A percentile compares a stretch with the other conserved stretches of the same genome.
These are phyloP conservation scores for Carabus problematicus DNA, from an alignment of 2,888 invertebrate genomes.

Conservation along the genomic window DNA sequence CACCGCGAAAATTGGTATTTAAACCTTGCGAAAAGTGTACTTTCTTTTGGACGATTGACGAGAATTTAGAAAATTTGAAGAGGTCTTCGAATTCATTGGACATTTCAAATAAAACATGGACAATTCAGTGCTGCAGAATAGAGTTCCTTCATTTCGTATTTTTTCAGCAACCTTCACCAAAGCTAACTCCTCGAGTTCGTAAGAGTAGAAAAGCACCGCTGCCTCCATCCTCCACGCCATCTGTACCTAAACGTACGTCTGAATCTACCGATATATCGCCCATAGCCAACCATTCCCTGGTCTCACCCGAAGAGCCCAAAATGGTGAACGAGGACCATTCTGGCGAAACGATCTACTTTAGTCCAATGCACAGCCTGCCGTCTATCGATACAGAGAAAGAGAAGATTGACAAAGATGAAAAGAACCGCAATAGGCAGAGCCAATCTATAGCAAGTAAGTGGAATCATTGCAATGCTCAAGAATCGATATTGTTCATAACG, in stretches of 20 bases:
- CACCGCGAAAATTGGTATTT: too few relatives aligned
- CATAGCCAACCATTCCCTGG: background rate
- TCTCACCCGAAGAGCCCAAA: background rate
- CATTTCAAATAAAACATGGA: too few relatives aligned
- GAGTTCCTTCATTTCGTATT: constrained; percentile 15
- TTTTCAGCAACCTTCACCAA: constrained; percentile 55
- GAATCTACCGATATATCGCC: constrained; percentile 15
- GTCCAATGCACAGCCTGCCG: constrained; percentile 31
- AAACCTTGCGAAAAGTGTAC: too few relatives aligned
- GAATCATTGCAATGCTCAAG: constrained; percentile 40
- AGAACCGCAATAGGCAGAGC: constrained; percentile 64
- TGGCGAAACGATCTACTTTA: constrained; percentile 34
- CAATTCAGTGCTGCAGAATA: background rate
- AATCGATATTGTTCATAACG: background rate
- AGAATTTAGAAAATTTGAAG: too few relatives aligned
- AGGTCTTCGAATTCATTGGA: too few relatives aligned
- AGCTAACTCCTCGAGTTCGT: constrained; percentile 62
- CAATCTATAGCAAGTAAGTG: constrained; percentile 43
- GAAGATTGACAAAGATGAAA: constrained; percentile 67
- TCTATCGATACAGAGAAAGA: constrained; percentile 62
- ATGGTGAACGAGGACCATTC: background rate
- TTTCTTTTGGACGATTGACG: too few relatives aligned
- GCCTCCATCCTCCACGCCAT: constrained; percentile 61
- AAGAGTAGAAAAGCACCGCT: constrained; percentile 74
- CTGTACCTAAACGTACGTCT: constrained; percentile 16